A percentile compares a stretch with the other conserved stretches of the same genome.
Evolutionary conservation across 2,888 invertebrate genomes (phyloP).

Genomic region (Perdita meconis): DNA sequence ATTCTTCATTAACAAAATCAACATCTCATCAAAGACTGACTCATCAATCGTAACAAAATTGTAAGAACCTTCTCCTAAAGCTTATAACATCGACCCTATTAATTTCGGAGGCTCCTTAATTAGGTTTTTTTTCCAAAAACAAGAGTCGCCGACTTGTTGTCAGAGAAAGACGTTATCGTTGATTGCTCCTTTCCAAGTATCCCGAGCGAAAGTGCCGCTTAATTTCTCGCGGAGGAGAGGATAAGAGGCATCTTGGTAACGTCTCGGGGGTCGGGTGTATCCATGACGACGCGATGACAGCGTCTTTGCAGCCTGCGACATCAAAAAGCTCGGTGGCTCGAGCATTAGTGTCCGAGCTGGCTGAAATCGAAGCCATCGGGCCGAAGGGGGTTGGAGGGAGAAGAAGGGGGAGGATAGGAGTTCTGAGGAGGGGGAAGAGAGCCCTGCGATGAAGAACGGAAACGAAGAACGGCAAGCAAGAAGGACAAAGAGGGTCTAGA

Average conservation of each 20-base stretch:
- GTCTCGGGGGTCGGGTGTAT: slow-evolving; percentile 56
- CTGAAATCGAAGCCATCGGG: slow-evolving; percentile 66
- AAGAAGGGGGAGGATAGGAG: slow-evolving; percentile 33
- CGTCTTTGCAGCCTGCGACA: slow-evolving; percentile 63
- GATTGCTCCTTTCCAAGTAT: slow-evolving; percentile 28
- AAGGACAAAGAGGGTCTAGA: slow-evolving; percentile 48
- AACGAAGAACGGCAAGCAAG: slow-evolving; percentile 37
- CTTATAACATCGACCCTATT: not conserved
- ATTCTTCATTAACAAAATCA: no score
- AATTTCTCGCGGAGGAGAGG: slow-evolving; percentile 59
- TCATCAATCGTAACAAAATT: no score
- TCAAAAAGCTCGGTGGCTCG: slow-evolving; percentile 63
- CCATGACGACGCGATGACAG: slow-evolving; percentile 72
- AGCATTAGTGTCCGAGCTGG: slow-evolving; percentile 62
- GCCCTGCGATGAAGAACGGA: slow-evolving; percentile 23
- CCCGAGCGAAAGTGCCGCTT: slow-evolving; percentile 45
- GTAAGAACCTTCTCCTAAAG: no score
- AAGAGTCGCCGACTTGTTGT: slow-evolving; percentile 5
- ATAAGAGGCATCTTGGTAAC: slow-evolving; percentile 18
- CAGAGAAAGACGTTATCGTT: slow-evolving; percentile 37
- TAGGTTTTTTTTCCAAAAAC: no score
- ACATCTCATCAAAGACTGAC: no score
- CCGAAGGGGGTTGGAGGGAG: no score
- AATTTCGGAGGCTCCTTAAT: no score
- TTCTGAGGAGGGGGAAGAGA: slow-evolving; percentile 3